phyloP scores from a whole-genome alignment of 2,113 vertebrate genomes.

The Pollachius pollachius region DNA sequence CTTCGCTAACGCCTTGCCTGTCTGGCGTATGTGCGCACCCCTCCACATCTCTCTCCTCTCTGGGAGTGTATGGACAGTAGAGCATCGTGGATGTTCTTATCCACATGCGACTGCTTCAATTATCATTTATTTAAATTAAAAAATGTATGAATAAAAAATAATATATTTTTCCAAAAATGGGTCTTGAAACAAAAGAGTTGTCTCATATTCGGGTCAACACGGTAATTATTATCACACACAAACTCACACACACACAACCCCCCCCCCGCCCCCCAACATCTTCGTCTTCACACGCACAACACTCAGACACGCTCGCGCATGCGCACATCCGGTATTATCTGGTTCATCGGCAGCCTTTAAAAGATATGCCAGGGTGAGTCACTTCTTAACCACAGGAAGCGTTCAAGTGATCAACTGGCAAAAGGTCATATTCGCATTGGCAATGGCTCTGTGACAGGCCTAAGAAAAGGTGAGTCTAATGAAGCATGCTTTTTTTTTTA shows the following conservation, averaged over 20 bases:
- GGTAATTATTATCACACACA: not conserved
- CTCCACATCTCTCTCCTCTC: no score
- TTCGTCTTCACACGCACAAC: not conserved
- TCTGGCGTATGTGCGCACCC: no score
- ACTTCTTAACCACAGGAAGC: slow-evolving; percentile 40
- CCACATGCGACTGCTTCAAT: no score
- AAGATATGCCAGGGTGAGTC: slow-evolving; percentile 32
- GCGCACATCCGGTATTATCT: slow-evolving; percentile 4
- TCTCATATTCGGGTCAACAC: no score
- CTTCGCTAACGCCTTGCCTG: not conserved
- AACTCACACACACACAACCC: slow-evolving; percentile 11
- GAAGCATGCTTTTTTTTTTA: no score
- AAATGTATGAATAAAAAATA: no score
- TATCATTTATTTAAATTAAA: no score
- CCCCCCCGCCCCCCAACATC: not conserved
- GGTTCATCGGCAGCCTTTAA: slow-evolving; percentile 31
- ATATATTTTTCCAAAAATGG: no score
- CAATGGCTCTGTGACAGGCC: not conserved
- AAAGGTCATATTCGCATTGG: slow-evolving; percentile 17
- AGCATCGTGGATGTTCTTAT: no score
- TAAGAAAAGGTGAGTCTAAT: not conserved
- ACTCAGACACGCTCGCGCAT: not conserved
- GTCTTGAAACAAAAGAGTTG: no score
- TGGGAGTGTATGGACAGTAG: no score
- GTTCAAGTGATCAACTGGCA: slow-evolving; percentile 28